phyloP scores from a whole-genome alignment of 2,888 invertebrate genomes.

The Gasteruption jaculator region DNA sequence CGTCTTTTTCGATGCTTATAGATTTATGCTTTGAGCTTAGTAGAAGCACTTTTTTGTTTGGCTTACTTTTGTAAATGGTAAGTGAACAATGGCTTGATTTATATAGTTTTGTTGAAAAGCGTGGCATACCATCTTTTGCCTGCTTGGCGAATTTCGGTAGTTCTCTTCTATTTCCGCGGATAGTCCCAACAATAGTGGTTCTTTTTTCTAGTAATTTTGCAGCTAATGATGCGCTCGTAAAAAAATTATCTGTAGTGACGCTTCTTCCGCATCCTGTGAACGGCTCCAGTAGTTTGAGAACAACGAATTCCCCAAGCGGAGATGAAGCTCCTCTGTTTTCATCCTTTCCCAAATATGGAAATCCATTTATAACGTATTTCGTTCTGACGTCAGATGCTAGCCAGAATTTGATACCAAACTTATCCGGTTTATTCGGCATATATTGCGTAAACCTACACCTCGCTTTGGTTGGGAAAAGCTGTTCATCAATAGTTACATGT shows the following conservation, averaged over 20 bases:
- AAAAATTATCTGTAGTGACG: constrained; percentile 28
- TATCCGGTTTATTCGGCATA: constrained; percentile 26
- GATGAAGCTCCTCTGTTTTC: constrained; percentile 17
- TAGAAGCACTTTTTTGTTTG: constrained; percentile 25
- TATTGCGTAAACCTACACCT: constrained; percentile 28
- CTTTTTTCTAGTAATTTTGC: constrained; percentile 25
- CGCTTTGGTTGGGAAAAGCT: constrained; percentile 32
- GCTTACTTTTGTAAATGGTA: constrained; percentile 30
- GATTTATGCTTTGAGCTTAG: constrained; percentile 26
- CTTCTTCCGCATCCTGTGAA: constrained; percentile 23
- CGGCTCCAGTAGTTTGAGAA: constrained; percentile 27
- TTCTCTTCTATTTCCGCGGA: constrained; percentile 22
- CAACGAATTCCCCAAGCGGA: constrained; percentile 26
- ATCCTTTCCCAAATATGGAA: constrained; percentile 29
- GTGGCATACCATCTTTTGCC: constrained; percentile 15
- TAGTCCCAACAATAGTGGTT: constrained; percentile 28
- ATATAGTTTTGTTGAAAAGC: constrained; percentile 23
- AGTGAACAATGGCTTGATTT: constrained; percentile 21
- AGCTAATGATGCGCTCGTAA: constrained; percentile 22
- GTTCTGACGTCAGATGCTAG: constrained; percentile 23
- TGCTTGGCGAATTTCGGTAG: constrained; percentile 9
- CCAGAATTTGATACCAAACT: constrained; percentile 23
- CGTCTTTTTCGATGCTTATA: constrained; percentile 23
- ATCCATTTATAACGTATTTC: constrained; percentile 29
- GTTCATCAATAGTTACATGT: constrained; percentile 28